Conservation (phyloP, 2,888 invertebrate species). For the Tachina grossa region DNA sequence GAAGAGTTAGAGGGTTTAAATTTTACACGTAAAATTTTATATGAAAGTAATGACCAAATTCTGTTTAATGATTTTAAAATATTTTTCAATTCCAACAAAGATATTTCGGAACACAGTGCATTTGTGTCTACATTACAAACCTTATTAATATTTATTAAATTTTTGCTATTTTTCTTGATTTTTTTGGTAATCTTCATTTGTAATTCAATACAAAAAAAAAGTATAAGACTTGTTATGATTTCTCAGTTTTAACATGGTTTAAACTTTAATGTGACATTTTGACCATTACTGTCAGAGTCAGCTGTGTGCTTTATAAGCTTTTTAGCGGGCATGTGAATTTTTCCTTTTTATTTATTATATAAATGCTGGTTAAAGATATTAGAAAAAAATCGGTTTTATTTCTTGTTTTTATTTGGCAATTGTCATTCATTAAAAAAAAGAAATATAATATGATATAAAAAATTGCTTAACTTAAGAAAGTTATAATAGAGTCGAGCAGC, state of each 20-base stretch:
- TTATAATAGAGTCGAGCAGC: neutral
- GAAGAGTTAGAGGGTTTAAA: too few relatives aligned
- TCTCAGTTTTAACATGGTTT: conserved; percentile 56
- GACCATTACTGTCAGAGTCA: conserved; percentile 57
- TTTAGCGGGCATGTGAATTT: conserved; percentile 45
- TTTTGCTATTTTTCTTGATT: conserved; percentile 11
- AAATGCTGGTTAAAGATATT: conserved; percentile 46
- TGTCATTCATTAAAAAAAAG: conserved; percentile 11
- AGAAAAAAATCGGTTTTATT: conserved; percentile 2
- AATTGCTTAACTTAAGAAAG: conserved; percentile 36
- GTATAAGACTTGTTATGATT: conserved; percentile 67
- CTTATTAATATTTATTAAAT: conserved; percentile 36
- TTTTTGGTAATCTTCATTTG: conserved; percentile 71
- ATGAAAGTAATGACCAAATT: neutral
- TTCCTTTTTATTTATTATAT: conserved; percentile 16
- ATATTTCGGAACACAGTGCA: conserved; percentile 24
- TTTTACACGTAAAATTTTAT: too few relatives aligned
- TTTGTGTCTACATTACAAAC: neutral
- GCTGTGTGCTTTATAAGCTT: neutral
- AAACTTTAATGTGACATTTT: conserved; percentile 71
- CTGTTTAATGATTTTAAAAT: neutral
- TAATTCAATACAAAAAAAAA: conserved; percentile 63
- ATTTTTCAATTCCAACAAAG: neutral
- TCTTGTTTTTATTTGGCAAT: conserved; percentile 50
- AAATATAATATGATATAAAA: conserved; percentile 14